phyloP scores from a whole-genome alignment of 2,113 vertebrate genomes.

The Ictalurus furcatus region DNA sequence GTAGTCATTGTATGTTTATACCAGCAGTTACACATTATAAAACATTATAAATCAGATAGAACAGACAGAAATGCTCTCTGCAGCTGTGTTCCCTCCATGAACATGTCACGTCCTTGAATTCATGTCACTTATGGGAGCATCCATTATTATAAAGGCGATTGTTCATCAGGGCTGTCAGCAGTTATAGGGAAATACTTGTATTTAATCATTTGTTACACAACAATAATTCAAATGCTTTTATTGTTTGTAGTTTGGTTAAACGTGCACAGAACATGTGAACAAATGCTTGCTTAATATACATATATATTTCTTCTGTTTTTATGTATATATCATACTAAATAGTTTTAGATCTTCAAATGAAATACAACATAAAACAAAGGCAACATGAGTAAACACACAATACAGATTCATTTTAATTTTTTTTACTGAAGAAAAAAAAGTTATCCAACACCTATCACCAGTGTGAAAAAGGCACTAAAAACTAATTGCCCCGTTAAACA shows the following conservation, averaged over 20 bases:
- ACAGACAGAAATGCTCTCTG: constrained; percentile 5
- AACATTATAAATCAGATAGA: constrained; percentile 20
- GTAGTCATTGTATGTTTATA: constrained; percentile 14
- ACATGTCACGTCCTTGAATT: constrained; percentile 16
- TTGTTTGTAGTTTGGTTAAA: constrained; percentile 9
- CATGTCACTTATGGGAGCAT: constrained; percentile 17
- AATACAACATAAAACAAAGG: too few relatives aligned
- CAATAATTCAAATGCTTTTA: background rate
- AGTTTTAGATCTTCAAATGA: too few relatives aligned
- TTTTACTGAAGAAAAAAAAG: too few relatives aligned
- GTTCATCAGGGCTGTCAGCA: background rate
- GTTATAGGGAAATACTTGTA: background rate
- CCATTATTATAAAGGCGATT: constrained; percentile 4
- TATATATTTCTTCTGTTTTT: background rate
- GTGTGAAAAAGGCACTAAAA: too few relatives aligned
- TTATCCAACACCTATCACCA: too few relatives aligned
- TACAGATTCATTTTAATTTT: too few relatives aligned
- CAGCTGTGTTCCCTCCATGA: constrained; percentile 7
- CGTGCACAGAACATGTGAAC: background rate
- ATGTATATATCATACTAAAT: too few relatives aligned
- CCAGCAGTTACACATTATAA: constrained; percentile 4
- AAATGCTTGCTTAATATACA: background rate
- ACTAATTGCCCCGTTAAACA: too few relatives aligned
- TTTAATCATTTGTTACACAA: background rate
- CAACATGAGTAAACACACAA: too few relatives aligned